Conservation (phyloP, 2,888 invertebrate genomes). For the Athalia rosae region DNA sequence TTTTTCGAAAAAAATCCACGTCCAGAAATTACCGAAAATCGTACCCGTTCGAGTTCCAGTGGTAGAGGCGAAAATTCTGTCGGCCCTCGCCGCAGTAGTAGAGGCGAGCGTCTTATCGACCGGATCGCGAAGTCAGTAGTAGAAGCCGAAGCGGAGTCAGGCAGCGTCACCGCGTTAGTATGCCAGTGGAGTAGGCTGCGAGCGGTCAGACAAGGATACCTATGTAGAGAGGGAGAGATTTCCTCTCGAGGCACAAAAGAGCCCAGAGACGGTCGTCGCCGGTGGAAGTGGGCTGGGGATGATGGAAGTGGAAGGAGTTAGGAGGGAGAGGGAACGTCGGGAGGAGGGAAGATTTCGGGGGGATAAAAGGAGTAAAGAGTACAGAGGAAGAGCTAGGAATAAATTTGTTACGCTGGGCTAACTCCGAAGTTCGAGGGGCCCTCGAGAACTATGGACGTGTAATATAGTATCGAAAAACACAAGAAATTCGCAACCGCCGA, state of each 20-base stretch:
- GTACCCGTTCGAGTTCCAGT: neutral
- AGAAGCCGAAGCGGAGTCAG: slow-evolving; percentile 20
- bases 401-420: slow-evolving; percentile 11
- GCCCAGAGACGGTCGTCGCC: slow-evolving; percentile 37
- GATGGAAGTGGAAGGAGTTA: no score
- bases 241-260: slow-evolving; percentile 51
- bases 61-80: slow-evolving; percentile 22
- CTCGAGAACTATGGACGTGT: slow-evolving; percentile 23
- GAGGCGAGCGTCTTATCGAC: neutral
- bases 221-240: slow-evolving; percentile 54
- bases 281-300: no score
- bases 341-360: neutral
- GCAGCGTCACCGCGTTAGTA: slow-evolving; percentile 63
- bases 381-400: neutral
- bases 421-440: neutral
- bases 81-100: slow-evolving; percentile 32
- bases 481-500: neutral
- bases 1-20: neutral
- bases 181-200: slow-evolving; percentile 62
- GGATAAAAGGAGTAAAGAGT: neutral
- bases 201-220: slow-evolving; percentile 60
- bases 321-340: neutral
- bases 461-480: neutral
- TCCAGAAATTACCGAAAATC: neutral
- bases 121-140: no score